Evolutionary conservation across 2,888 invertebrate genomes (phyloP).

Genomic region (Lithophane leautieri): DNA sequence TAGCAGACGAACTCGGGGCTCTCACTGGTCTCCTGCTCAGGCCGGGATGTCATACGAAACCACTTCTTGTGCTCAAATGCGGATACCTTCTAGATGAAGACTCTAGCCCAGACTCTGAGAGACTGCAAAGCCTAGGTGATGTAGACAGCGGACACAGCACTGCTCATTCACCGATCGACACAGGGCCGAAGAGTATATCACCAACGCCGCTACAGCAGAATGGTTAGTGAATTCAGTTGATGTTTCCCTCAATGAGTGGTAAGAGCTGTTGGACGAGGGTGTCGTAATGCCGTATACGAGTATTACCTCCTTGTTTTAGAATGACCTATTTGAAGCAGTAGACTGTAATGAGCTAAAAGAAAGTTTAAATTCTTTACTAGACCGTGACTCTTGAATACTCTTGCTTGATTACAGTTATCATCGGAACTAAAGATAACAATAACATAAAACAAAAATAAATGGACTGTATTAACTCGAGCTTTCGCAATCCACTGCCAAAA

Average conservation of each 20-base stretch:
- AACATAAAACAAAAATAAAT: too few relatives aligned
- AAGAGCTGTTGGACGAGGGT: background rate
- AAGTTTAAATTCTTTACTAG: background rate
- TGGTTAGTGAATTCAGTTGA: slow-evolving; percentile 71
- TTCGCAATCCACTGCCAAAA: background rate
- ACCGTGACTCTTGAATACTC: background rate
- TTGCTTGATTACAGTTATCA: background rate
- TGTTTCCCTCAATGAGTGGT: background rate
- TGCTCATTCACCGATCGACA: slow-evolving; percentile 96
- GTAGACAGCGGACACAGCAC: slow-evolving; percentile 98
- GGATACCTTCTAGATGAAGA: slow-evolving; percentile 95
- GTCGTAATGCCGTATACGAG: background rate
- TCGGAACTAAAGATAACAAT: background rate
- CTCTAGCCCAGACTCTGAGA: slow-evolving; percentile 96
- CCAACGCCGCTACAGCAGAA: slow-evolving; percentile 92
- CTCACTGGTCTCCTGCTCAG: slow-evolving; percentile 81
- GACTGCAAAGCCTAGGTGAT: slow-evolving; percentile 93
- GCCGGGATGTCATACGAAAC: slow-evolving; percentile 86
- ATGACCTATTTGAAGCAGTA: slow-evolving; percentile 4
- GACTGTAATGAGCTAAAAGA: background rate
- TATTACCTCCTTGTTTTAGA: background rate
- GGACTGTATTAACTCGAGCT: background rate
- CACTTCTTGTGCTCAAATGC: slow-evolving; percentile 93
- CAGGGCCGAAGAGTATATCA: slow-evolving; percentile 96
- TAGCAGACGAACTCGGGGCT: slow-evolving; percentile 93